These are phyloP conservation scores for Halcyon leucocephala DNA, from an alignment of 2,797 vertebrate species.

Conservation along the genomic window DNA sequence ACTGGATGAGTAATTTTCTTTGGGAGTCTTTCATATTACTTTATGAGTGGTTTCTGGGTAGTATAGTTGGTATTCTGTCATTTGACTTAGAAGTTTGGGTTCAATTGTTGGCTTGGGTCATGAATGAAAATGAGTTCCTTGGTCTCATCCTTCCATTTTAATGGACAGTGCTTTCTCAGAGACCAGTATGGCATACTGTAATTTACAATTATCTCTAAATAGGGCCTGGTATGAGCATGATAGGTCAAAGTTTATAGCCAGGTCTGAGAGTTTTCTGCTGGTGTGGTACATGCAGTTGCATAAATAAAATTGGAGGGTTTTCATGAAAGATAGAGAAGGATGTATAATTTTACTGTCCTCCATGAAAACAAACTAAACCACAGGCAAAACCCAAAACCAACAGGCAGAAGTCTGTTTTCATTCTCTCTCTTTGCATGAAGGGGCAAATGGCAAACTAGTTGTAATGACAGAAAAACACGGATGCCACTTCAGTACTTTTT, in stretches of 20 bases:
- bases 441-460: not conserved
- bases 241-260: not conserved
- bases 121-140: not conserved
- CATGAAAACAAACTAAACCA: not conserved
- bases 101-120: not conserved
- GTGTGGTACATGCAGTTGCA: not conserved
- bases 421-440: not conserved
- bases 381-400: not conserved
- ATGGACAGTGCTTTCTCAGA: not conserved
- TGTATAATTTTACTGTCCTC: not conserved
- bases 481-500: not conserved
- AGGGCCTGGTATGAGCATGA: not conserved
- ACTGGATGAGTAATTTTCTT: not conserved
- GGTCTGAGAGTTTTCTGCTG: not conserved
- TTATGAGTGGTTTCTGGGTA: not conserved
- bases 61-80: not conserved
- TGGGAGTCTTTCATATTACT: not conserved
- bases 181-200: not conserved
- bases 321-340: not conserved
- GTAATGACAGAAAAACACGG: not conserved
- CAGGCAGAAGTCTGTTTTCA: not conserved
- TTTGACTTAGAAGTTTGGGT: not conserved
- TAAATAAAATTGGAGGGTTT: not conserved
- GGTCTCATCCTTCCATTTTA: not conserved
- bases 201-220: not conserved